These are phyloP conservation scores for Sminthopsis crassicaudata DNA, from an alignment of 2,113 vertebrate species.

Conservation along the genomic window DNA sequence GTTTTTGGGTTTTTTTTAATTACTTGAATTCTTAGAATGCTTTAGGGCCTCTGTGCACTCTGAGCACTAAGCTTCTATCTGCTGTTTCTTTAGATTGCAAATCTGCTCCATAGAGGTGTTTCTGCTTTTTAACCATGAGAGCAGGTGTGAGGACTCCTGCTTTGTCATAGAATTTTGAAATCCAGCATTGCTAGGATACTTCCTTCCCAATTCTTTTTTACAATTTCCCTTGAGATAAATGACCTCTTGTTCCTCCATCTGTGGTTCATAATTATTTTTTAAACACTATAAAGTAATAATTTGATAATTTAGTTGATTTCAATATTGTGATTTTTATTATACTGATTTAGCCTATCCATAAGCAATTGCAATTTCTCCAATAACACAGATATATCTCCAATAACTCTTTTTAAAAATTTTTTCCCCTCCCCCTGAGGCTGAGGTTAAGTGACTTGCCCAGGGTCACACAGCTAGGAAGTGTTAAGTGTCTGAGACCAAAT, in stretches of 20 bases:
- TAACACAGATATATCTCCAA: not conserved
- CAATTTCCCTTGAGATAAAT: not conserved
- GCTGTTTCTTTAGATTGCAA: too few species aligned
- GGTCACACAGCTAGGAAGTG: too few species aligned
- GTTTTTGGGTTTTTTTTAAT: too few species aligned
- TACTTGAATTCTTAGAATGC: too few species aligned
- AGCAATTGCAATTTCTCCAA: not conserved
- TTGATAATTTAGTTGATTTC: not conserved
- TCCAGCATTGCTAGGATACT: not conserved
- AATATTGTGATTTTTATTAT: not conserved
- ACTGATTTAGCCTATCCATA: not conserved
- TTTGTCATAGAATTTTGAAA: not conserved
- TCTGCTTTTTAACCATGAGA: too few species aligned
- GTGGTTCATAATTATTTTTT: not conserved
- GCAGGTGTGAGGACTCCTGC: not conserved
- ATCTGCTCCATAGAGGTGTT: too few species aligned
- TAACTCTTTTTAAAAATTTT: too few species aligned
- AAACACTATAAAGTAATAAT: not conserved
- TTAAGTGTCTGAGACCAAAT: too few species aligned
- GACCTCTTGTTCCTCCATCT: not conserved
- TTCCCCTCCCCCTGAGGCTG: too few species aligned
- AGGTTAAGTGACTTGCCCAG: too few species aligned
- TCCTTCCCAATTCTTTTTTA: not conserved
- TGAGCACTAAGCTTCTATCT: too few species aligned
- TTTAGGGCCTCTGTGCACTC: too few species aligned